phyloP scores from a whole-genome alignment of 2,797 vertebrate species.

The Eremophila alpestris region DNA sequence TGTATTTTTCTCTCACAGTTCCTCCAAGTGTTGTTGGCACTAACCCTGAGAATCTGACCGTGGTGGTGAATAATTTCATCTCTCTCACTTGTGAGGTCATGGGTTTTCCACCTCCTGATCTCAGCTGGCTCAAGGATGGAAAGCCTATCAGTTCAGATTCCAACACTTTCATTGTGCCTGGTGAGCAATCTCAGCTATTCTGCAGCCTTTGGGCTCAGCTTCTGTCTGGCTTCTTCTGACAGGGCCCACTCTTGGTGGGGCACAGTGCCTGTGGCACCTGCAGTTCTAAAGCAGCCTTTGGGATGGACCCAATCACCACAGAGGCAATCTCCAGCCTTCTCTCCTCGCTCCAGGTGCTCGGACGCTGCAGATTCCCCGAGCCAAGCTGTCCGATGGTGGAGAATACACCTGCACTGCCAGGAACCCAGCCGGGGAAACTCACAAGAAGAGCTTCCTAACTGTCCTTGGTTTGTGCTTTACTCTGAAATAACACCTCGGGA shows the following conservation, averaged over 20 bases:
- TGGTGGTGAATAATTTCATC: conserved; percentile 92
- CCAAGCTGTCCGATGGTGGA: conserved; percentile 88
- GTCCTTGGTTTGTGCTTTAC: conserved; percentile 84
- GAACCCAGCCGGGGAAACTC: conserved; percentile 90
- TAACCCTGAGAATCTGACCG: conserved; percentile 87
- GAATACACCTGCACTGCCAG: conserved; percentile 91
- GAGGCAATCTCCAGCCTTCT: neutral
- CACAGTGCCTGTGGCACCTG: neutral
- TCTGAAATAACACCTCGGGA: neutral
- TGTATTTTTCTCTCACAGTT: conserved; percentile 78
- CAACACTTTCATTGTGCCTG: conserved; percentile 88
- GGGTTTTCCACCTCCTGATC: conserved; percentile 90
- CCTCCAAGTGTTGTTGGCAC: conserved; percentile 86
- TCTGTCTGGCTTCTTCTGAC: neutral
- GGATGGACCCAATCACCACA: neutral
- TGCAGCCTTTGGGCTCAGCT: neutral
- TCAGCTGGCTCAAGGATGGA: conserved; percentile 91
- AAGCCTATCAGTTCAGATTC: conserved; percentile 80
- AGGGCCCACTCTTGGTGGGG: neutral
- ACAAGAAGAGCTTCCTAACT: conserved; percentile 87
- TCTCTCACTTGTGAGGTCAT: conserved; percentile 91
- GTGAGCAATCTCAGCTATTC: conserved; percentile 72
- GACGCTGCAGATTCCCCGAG: conserved; percentile 88
- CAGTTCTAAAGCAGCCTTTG: neutral
- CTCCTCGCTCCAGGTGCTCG: conserved; percentile 82